A percentile compares a stretch with the other conserved stretches of the same genome.
Conservation (phyloP, 2,113 vertebrate genomes). For the Scomber scombrus region DNA sequence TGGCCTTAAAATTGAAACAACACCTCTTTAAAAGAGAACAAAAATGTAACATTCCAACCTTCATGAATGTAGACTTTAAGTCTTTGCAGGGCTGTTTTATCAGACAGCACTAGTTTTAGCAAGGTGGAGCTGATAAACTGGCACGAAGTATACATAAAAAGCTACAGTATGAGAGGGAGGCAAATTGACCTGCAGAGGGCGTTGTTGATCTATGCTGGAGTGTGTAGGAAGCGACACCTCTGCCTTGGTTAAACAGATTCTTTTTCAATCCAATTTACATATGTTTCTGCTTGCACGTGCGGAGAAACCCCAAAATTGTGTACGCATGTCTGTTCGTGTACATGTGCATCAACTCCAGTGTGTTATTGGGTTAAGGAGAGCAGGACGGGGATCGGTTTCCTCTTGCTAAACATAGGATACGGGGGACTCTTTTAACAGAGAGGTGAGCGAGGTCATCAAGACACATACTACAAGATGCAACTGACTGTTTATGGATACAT, state of each 20-base stretch:
- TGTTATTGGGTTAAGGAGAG: neutral
- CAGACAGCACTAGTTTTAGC: no score
- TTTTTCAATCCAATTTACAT: neutral
- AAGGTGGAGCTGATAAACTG: no score
- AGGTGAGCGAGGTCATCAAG: slow-evolving; percentile 41
- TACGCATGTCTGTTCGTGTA: slow-evolving; percentile 18
- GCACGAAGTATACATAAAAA: neutral
- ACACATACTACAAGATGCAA: slow-evolving; percentile 10
- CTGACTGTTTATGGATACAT: slow-evolving; percentile 27
- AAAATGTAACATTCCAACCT: no score
- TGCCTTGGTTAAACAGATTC: neutral
- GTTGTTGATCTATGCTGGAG: slow-evolving; percentile 32
- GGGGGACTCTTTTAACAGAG: slow-evolving; percentile 18
- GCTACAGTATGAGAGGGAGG: no score
- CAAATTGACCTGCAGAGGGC: slow-evolving; percentile 54
- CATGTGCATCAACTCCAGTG: neutral
- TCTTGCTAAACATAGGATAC: slow-evolving; percentile 54
- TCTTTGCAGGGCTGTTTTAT: no score
- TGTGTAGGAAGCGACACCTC: neutral
- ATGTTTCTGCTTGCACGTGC: slow-evolving; percentile 14
- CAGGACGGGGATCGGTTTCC: slow-evolving; percentile 41
- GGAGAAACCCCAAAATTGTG: neutral
- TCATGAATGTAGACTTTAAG: no score
- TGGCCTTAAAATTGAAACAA: no score
- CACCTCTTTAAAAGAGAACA: no score